Conservation (phyloP, 1,140 invertebrate species). For the Cotesia vestalis region DNA sequence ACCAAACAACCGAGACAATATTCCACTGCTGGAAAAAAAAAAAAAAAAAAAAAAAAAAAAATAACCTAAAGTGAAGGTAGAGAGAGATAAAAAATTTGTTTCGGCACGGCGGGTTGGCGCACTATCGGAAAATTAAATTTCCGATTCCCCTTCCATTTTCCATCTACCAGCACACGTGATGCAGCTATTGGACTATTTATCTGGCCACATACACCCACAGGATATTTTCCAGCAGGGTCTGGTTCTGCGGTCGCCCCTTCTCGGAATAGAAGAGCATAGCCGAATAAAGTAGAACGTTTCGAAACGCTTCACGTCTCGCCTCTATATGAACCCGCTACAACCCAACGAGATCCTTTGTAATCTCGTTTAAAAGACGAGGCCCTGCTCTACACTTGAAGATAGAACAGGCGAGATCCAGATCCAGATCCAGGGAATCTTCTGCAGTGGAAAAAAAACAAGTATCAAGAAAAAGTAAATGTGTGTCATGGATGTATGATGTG, state of each 20-base stretch:
- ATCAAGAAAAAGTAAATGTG: neutral
- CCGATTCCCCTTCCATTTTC: constrained; percentile 31
- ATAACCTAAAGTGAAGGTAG: too few relatives aligned
- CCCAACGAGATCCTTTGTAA: constrained; percentile 50
- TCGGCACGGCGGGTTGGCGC: constrained; percentile 3
- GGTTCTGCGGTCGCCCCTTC: too few relatives aligned
- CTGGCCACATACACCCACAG: constrained; percentile 21
- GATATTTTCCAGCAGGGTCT: constrained; percentile 8
- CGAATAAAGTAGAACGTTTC: constrained; percentile 47
- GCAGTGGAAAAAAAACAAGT: neutral
- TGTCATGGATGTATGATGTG: neutral
- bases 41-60: too few relatives aligned
- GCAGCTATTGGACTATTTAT: constrained; percentile 34
- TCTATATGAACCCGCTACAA: constrained; percentile 28
- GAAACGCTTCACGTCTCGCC: constrained; percentile 52
- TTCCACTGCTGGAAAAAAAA: too few relatives aligned
- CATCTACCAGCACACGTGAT: neutral
- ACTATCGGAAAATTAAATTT: constrained; percentile 41
- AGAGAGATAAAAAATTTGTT: too few relatives aligned
- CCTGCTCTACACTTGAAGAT: too few relatives aligned
- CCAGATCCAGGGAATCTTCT: neutral
- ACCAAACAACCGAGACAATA: too few relatives aligned
- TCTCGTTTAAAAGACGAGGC: constrained; percentile 47
- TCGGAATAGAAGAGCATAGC: neutral
- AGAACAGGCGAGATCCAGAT: too few relatives aligned